These are phyloP conservation scores for Pachliopta kotzebuea DNA, from an alignment of 2,888 invertebrate genomes.

Conservation along the genomic window DNA sequence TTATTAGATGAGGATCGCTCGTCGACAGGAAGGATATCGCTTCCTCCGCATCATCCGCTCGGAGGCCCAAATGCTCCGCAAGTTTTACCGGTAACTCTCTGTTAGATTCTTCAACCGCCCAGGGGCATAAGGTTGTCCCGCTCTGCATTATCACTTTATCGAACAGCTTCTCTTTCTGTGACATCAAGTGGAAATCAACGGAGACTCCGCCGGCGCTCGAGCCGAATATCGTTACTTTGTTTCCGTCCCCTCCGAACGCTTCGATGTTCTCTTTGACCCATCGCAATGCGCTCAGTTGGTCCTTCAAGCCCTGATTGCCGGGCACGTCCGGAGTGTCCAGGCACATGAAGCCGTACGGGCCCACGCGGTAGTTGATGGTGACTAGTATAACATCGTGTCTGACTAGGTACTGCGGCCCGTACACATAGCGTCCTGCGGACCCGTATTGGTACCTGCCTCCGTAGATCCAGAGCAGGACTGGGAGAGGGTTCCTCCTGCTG, in stretches of 20 bases:
- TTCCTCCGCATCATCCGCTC: constrained; percentile 39
- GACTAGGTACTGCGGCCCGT: constrained; percentile 51
- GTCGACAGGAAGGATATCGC: constrained; percentile 48
- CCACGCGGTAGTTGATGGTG: constrained; percentile 55
- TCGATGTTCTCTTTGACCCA: constrained; percentile 58
- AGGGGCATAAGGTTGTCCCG: constrained; percentile 40
- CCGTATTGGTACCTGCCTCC: constrained; percentile 50
- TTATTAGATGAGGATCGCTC: constrained; percentile 41
- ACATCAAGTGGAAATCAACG: constrained; percentile 49
- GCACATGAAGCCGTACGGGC: constrained; percentile 61
- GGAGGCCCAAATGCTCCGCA: constrained; percentile 44
- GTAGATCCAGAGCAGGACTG: constrained; percentile 54
- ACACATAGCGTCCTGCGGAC: constrained; percentile 39
- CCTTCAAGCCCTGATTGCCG: constrained; percentile 60
- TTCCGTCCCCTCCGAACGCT: constrained; percentile 53
- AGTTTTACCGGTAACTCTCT: constrained; percentile 41
- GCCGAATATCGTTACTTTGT: constrained; percentile 53
- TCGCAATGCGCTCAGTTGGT: constrained; percentile 50
- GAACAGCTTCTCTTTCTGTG: constrained; percentile 46
- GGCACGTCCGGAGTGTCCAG: constrained; percentile 47
- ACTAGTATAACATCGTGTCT: constrained; percentile 53
- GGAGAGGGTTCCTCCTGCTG: constrained; percentile 41
- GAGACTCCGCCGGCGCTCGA: constrained; percentile 54
- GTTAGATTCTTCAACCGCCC: constrained; percentile 39
- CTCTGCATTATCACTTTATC: constrained; percentile 54